These are phyloP conservation scores for Tympanuchus pallidicinctus DNA, from an alignment of 2,113 vertebrate genomes.

Conservation along the genomic window DNA sequence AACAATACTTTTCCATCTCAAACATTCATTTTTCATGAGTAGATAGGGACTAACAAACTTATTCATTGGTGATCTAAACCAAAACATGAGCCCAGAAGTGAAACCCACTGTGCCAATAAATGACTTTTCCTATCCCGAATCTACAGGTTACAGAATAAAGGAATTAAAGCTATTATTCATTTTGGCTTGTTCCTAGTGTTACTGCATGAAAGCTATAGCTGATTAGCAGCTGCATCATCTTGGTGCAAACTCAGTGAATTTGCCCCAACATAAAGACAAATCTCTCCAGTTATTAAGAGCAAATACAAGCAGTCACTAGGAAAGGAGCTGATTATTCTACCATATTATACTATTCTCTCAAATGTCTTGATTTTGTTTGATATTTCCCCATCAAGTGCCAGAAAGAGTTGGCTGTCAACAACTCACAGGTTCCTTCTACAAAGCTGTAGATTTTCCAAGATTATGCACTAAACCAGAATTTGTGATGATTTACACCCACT, in stretches of 20 bases:
- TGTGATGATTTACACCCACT: slow-evolving; percentile 58
- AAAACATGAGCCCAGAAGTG: background rate
- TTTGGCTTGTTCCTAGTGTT: background rate
- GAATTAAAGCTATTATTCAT: background rate
- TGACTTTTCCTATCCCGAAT: background rate
- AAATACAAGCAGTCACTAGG: background rate
- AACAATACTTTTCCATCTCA: background rate
- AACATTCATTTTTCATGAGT: background rate
- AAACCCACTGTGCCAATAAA: background rate
- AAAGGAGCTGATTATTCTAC: slow-evolving; percentile 4
- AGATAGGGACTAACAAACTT: background rate
- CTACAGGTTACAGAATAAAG: slow-evolving; percentile 12
- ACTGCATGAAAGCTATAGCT: background rate
- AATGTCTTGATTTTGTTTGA: slow-evolving; percentile 34
- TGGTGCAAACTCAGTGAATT: background rate
- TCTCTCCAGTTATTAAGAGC: background rate
- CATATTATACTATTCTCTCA: slow-evolving; percentile 1
- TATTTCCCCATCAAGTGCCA: slow-evolving; percentile 36
- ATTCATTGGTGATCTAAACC: background rate
- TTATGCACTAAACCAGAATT: slow-evolving; percentile 40
- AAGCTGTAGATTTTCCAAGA: slow-evolving; percentile 53
- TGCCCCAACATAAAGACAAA: background rate
- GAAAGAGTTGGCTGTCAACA: slow-evolving; percentile 45
- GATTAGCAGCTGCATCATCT: background rate
- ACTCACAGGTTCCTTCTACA: slow-evolving; percentile 45